phyloP scores from a whole-genome alignment of 2,797 vertebrate species.

The Pyrocephalus nanus region DNA sequence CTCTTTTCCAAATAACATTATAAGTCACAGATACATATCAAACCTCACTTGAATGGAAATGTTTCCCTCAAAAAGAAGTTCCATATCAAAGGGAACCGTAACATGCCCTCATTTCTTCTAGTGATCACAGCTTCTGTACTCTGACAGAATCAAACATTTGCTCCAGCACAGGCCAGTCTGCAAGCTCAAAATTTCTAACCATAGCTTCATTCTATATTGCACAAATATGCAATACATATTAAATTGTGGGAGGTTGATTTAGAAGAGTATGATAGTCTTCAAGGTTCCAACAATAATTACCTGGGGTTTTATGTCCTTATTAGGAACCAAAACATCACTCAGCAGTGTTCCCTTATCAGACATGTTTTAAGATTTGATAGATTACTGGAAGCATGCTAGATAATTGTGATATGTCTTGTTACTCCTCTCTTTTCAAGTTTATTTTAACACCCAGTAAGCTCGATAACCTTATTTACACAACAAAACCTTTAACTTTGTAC shows the following conservation, averaged over 20 bases:
- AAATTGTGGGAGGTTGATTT: not conserved
- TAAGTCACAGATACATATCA: not conserved
- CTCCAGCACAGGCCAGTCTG: not conserved
- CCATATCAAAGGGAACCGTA: not conserved
- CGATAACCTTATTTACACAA: not conserved
- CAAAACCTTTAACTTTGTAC: not conserved
- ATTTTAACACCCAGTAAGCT: not conserved
- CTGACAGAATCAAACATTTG: not conserved
- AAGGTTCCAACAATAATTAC: not conserved
- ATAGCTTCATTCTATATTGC: not conserved
- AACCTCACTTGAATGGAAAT: not conserved
- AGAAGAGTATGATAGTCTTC: not conserved
- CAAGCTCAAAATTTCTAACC: not conserved
- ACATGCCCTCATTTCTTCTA: not conserved
- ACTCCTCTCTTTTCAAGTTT: not conserved
- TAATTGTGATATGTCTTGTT: not conserved
- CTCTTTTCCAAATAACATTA: not conserved
- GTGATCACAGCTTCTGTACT: not conserved
- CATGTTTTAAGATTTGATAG: not conserved
- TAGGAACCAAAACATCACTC: not conserved
- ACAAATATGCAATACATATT: not conserved
- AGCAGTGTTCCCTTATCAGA: not conserved
- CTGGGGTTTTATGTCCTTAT: not conserved
- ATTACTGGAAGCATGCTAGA: not conserved
- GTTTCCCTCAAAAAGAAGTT: not conserved